Percentiles rank a stretch among this genome's conserved stretches.
Conservation (phyloP, 2,113 vertebrate genomes). For the Xerus inauris region DNA sequence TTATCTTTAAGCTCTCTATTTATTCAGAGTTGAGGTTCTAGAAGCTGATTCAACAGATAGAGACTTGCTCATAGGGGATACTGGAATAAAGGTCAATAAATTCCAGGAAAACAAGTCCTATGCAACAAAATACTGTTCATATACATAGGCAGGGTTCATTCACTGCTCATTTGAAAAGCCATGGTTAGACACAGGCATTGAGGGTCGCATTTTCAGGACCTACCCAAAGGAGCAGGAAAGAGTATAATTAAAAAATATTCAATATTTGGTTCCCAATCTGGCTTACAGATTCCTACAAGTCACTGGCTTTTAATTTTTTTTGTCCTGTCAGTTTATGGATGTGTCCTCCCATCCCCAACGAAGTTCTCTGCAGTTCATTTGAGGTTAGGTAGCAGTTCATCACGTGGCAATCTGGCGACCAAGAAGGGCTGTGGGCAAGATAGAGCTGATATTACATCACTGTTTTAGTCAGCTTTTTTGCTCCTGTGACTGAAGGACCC, state of each 20-base stretch:
- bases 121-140: neutral
- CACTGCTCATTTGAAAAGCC: neutral
- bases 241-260: neutral
- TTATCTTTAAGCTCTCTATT: neutral
- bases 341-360: neutral
- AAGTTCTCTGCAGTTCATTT: neutral
- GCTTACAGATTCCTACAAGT: neutral
- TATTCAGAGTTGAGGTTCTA: neutral
- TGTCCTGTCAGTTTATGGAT: neutral
- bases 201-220: neutral
- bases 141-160: neutral
- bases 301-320: neutral
- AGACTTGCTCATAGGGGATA: neutral
- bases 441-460: neutral
- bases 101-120: neutral
- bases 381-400: neutral
- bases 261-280: neutral
- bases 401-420: neutral
- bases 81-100: slow-evolving; percentile 24
- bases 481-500: too few relatives aligned
- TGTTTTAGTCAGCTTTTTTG: too few relatives aligned
- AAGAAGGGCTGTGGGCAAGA: neutral
- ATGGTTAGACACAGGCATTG: too few relatives aligned
- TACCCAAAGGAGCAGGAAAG: neutral
- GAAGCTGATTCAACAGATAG: neutral